Percentiles rank a stretch among this genome's conserved stretches.
Evolutionary conservation across 2,797 vertebrate species (phyloP).

Genomic region (Rhincodon typus): DNA sequence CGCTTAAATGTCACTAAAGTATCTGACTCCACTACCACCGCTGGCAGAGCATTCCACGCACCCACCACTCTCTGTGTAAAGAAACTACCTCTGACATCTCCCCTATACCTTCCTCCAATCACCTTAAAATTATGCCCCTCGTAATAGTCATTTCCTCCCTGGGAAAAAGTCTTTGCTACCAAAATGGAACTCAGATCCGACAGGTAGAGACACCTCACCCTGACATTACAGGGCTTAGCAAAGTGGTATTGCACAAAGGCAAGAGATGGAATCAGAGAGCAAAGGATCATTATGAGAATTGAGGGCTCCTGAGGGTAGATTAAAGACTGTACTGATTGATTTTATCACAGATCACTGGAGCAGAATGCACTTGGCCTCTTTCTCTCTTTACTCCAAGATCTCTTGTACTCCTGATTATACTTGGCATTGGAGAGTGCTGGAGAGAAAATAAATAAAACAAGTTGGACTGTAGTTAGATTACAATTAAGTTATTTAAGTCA

Average conservation of each 20-base stretch:
- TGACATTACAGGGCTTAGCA: slow-evolving; percentile 47
- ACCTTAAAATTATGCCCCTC: no score
- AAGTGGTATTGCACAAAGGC: neutral
- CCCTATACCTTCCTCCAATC: no score
- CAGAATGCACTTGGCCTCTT: slow-evolving; percentile 38
- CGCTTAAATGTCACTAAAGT: no score
- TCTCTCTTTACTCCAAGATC: slow-evolving; percentile 40
- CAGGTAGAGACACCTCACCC: slow-evolving; percentile 48
- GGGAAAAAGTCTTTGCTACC: no score
- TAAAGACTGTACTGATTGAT: slow-evolving; percentile 49
- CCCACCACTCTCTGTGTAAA: no score
- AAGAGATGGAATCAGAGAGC: slow-evolving; percentile 44
- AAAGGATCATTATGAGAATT: slow-evolving; percentile 51
- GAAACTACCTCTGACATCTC: no score
- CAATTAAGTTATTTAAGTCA: slow-evolving; percentile 32
- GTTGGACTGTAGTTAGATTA: neutral
- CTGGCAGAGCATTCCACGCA: no score
- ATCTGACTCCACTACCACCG: no score
- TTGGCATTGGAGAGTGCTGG: slow-evolving; percentile 39
- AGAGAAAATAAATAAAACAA: neutral
- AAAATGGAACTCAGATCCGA: slow-evolving; percentile 42
- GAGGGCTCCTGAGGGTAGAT: slow-evolving; percentile 42
- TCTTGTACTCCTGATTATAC: slow-evolving; percentile 36
- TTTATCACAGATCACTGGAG: slow-evolving; percentile 44
- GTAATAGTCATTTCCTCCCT: no score